phyloP scores from a whole-genome alignment of 2,797 vertebrate genomes.

The Chrosomus eos region DNA sequence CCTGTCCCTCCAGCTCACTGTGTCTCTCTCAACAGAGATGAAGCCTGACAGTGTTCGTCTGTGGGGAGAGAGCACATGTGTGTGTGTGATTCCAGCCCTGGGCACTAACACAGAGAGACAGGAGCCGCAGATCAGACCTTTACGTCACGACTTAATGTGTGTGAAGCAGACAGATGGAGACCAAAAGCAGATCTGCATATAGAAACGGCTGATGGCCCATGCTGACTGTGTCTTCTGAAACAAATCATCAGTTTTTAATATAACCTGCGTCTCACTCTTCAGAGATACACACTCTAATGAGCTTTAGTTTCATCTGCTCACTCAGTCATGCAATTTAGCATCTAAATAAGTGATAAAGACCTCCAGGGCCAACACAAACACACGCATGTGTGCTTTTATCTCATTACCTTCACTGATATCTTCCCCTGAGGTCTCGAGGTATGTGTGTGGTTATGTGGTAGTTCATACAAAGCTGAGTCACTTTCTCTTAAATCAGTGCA shows the following conservation, averaged over 20 bases:
- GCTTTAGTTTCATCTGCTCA: slow-evolving; percentile 10
- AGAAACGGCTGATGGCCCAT: not conserved
- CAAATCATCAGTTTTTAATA: slow-evolving; percentile 25
- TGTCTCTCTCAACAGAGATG: slow-evolving; percentile 20
- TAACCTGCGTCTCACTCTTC: not conserved
- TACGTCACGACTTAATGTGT: not conserved
- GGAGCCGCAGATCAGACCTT: slow-evolving; percentile 16
- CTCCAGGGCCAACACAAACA: not conserved
- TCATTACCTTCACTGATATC: slow-evolving; percentile 2
- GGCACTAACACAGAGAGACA: slow-evolving; percentile 20
- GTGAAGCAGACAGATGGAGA: not conserved
- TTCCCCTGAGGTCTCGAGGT: not conserved
- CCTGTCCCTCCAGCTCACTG: not conserved
- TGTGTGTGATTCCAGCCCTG: slow-evolving; percentile 17
- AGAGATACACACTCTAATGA: slow-evolving; percentile 20
- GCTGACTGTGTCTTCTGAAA: not conserved
- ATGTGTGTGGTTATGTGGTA: not conserved
- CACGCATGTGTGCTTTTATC: slow-evolving; percentile 10
- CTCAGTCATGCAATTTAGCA: slow-evolving; percentile 6
- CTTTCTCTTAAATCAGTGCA: not conserved
- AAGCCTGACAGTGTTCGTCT: slow-evolving; percentile 25
- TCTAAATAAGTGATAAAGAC: slow-evolving; percentile 24
- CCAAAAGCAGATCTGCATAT: not conserved
- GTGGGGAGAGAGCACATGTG: not conserved
- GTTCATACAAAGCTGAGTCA: slow-evolving; percentile 5